Conservation (phyloP, 2,113 vertebrate genomes). For the Abramis brama region DNA sequence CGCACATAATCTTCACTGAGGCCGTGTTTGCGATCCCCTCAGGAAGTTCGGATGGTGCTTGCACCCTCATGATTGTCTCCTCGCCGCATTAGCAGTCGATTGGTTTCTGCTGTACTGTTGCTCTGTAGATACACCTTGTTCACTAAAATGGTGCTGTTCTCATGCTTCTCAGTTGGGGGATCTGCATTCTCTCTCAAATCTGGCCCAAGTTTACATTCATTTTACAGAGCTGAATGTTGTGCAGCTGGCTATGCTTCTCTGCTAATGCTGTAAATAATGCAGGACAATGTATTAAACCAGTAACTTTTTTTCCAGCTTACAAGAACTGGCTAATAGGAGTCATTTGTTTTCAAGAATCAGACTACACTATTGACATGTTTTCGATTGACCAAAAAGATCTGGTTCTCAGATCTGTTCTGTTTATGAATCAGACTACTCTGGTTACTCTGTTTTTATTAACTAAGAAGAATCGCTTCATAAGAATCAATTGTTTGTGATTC, state of each 20-base stretch:
- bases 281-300: background rate
- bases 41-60: slow-evolving; percentile 4
- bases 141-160: background rate
- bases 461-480: background rate
- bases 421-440: background rate
- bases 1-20: background rate
- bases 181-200: background rate
- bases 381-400: background rate
- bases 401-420: background rate
- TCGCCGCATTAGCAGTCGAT: slow-evolving; percentile 16
- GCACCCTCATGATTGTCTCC: background rate
- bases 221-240: background rate
- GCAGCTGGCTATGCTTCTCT: background rate
- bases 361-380: background rate
- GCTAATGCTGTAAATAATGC: background rate
- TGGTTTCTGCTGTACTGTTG: background rate
- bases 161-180: background rate
- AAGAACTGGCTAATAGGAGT: background rate
- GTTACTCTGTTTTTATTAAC: background rate
- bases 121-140: background rate
- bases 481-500: background rate
- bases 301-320: background rate
- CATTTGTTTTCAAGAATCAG: background rate
- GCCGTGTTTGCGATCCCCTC: background rate
- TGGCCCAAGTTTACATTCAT: background rate